Evolutionary conservation across 2,113 vertebrate genomes (phyloP), one percentile per base, ranked within the genome.

Genomic region (Syngnathus scovelli): DNA sequence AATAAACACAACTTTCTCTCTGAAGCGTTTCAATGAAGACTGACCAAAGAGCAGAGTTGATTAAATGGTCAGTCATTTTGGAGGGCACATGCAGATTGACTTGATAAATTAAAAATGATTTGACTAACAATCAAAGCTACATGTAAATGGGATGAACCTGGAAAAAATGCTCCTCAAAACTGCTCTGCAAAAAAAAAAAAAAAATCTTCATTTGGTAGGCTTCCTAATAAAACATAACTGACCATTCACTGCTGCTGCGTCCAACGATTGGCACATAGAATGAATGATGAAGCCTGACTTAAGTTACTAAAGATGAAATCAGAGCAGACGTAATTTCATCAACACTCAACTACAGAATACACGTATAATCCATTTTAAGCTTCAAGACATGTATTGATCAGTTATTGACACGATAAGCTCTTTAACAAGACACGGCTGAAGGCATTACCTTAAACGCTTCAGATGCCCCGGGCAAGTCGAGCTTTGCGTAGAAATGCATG

Each of bases 381-480:
- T 80, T 73, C 63, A 73, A 65, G 82, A 85, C 69, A 77, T 61
- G 61, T 87, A 90, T 89, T 85, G 89, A 91, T 90, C 77, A 75
- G 77, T 81, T 86, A 84, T 75, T 85, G 80, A 82, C 84, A 79
- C 58, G 74, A 79, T 69, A 49, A 66, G 78, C 76, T 74, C 77
- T 83, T 86, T 78, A 72, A 82, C 73, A 74, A 75, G 67, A 76
- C 79, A 59, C 66, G 60, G 64, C 59, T 66, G 78, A 62, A 54
- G 66, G 54, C 59, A 61, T 71, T 64, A 78, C 77, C 70, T 76
- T 69, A 81, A 62, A 66, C 64, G 4, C 10, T 23, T n/a, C n/a
- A 23, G 51, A 52, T 9, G 19, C 49, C 49, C 8, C 1, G 2
- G 21, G n/a, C 19, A 52, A 52, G 16, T 61, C 55, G 36, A 58